Conservation (phyloP, 2,113 vertebrate genomes). For the Ptyas mucosa region DNA sequence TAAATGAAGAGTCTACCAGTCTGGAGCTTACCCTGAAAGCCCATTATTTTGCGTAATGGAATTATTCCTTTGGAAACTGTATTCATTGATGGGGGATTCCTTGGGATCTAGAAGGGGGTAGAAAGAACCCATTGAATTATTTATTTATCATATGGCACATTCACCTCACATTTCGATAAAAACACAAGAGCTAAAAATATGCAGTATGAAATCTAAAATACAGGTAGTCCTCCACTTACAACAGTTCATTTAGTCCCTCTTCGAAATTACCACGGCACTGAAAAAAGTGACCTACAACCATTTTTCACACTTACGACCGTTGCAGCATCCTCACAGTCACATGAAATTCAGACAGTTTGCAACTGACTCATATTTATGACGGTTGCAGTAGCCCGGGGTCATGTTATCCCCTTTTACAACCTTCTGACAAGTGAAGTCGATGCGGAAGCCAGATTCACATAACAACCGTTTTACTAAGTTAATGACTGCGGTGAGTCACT, state of each 20-base stretch:
- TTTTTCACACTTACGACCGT: neutral
- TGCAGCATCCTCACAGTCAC: neutral
- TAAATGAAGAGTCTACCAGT: neutral
- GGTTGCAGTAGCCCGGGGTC: neutral
- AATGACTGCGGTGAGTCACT: neutral
- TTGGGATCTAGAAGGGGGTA: slow-evolving; percentile 46
- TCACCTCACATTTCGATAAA: neutral
- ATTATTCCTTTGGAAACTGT: neutral
- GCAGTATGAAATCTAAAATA: neutral
- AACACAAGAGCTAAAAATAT: neutral
- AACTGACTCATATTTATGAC: neutral
- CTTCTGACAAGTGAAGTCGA: neutral
- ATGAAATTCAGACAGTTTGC: neutral
- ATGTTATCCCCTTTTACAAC: neutral
- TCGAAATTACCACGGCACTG: neutral
- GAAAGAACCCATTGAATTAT: neutral
- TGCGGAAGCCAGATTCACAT: neutral
- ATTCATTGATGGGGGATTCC: neutral
- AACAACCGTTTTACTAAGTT: neutral
- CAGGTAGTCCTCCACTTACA: neutral
- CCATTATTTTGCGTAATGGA: neutral
- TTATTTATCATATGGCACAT: neutral
- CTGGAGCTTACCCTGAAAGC: slow-evolving; percentile 31
- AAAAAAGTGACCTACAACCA: neutral
- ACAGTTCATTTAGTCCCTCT: neutral